These are phyloP conservation scores for Rostratula benghalensis DNA, from an alignment of 2,113 vertebrate genomes.

Conservation along the genomic window DNA sequence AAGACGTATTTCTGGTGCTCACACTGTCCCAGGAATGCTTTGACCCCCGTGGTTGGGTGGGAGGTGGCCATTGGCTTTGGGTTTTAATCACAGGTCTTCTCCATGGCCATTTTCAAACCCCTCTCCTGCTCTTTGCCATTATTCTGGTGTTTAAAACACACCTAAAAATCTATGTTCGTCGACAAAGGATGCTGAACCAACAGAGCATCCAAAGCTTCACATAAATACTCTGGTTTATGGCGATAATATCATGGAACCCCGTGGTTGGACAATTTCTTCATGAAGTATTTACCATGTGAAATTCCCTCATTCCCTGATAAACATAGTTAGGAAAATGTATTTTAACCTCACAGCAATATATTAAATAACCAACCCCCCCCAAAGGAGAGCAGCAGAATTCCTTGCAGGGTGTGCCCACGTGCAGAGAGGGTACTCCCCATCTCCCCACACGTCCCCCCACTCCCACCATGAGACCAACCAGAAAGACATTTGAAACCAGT, in stretches of 20 bases:
- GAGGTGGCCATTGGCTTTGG: rapidly evolving
- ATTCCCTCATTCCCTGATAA: not conserved
- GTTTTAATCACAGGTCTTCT: not conserved
- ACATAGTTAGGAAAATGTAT: not conserved
- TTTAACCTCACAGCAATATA: not conserved
- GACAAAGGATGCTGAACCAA: not conserved
- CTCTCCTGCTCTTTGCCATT: not conserved
- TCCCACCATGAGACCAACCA: not conserved
- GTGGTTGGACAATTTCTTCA: not conserved
- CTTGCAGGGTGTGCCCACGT: not conserved
- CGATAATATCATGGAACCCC: not conserved
- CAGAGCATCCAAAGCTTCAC: not conserved
- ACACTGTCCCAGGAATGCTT: rapidly evolving
- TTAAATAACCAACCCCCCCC: no score
- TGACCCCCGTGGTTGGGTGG: rapidly evolving
- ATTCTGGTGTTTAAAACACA: not conserved
- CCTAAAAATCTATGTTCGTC: not conserved
- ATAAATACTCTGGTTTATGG: not conserved
- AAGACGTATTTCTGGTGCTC: not conserved
- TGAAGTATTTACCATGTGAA: not conserved
- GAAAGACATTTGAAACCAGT: not conserved
- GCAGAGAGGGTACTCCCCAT: not conserved
- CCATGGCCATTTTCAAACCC: no score
- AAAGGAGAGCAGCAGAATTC: not conserved
- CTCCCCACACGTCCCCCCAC: not conserved